phyloP scores from a whole-genome alignment of 2,797 vertebrate species.

The Coluber constrictor region DNA sequence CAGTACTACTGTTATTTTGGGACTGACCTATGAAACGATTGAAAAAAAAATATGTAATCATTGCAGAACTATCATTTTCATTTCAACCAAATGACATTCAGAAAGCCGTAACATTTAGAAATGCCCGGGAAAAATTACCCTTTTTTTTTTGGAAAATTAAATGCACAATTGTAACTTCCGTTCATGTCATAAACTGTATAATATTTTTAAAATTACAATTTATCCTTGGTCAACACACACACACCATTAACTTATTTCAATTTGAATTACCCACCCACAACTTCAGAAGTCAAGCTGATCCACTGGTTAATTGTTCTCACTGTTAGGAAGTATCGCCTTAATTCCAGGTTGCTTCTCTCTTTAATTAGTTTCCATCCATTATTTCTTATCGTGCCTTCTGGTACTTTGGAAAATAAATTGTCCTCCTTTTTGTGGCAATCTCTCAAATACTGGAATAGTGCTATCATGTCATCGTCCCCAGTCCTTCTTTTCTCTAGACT shows the following conservation, averaged over 20 bases:
- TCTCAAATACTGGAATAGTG: too few species aligned
- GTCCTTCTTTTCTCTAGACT: too few species aligned
- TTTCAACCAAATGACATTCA: constrained; percentile 22
- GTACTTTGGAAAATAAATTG: too few species aligned
- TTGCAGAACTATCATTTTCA: constrained; percentile 11
- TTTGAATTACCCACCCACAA: neutral
- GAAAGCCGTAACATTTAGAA: constrained; percentile 28
- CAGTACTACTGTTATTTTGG: constrained; percentile 13
- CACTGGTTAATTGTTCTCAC: too few species aligned
- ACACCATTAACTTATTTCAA: neutral
- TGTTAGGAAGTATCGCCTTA: too few species aligned
- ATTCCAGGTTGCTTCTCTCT: too few species aligned
- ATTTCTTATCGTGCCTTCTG: too few species aligned
- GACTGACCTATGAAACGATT: constrained; percentile 41
- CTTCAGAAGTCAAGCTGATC: too few species aligned
- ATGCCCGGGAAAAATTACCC: neutral
- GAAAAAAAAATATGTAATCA: constrained; percentile 17
- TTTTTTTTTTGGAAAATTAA: constrained; percentile 39
- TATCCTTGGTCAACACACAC: neutral
- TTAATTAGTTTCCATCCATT: too few species aligned
- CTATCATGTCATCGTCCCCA: too few species aligned
- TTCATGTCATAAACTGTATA: neutral
- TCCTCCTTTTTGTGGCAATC: too few species aligned
- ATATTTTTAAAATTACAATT: neutral
- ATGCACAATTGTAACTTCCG: neutral